Conservation (phyloP, 64 coral and sea anemone species). For the Catalaphyllia jardinei region DNA sequence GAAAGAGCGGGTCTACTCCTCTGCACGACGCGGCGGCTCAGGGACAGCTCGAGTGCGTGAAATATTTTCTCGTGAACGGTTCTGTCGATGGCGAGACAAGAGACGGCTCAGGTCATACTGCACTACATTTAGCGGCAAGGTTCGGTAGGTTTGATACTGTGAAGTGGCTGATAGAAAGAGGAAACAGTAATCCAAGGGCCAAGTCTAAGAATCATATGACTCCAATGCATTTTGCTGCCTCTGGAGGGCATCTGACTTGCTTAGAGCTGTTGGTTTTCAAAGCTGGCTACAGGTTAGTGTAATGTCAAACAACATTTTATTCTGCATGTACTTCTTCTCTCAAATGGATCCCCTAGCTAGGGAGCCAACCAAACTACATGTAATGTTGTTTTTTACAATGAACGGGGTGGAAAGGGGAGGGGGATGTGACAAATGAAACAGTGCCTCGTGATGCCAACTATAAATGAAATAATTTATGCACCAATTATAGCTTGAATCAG, state of each 20-base stretch:
- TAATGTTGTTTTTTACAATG: no score
- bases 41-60: constrained; percentile 67
- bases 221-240: constrained; percentile 82
- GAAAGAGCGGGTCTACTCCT: constrained; percentile 68
- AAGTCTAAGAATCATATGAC: constrained; percentile 89
- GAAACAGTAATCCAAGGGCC: constrained; percentile 25
- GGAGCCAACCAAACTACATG: no score
- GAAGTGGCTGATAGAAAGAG: constrained; percentile 78
- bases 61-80: constrained; percentile 65
- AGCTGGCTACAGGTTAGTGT: constrained; percentile 44
- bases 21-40: constrained; percentile 80
- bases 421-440: no score
- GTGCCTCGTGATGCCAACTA: no score
- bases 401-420: no score
- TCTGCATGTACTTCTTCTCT: no score
- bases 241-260: constrained; percentile 71
- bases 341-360: no score
- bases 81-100: constrained; percentile 40
- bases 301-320: no score
- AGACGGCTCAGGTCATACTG: constrained; percentile 79
- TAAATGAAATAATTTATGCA: no score
- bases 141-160: constrained; percentile 78
- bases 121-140: constrained; percentile 74
- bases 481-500: no score
- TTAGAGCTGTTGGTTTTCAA: constrained; percentile 65